Base-by-base conservation (phyloP, 2,797 vertebrate species). In the Sebastes miniatus region DNA sequence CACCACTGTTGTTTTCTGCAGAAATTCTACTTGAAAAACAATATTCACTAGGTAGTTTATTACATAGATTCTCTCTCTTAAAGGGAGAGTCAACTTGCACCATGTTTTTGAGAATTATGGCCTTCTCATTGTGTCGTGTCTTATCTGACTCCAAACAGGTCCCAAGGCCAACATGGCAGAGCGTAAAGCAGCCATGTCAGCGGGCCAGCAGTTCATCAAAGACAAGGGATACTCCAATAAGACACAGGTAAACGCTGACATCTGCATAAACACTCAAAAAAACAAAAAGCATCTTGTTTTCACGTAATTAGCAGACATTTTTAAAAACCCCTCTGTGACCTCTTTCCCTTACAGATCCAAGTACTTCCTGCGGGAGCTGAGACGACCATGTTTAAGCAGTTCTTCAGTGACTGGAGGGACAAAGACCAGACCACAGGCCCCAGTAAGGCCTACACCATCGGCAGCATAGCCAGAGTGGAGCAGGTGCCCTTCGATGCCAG, bases 311-410 rank as follows among this genome's bases (percentile, higher is more conserved):
- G 0, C n/a, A 1, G 10, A 20, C 9, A 34, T 14, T 16, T 18
- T 24, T 22, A 2, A 66, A 77, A 52, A 27, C 12, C n/a, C 14
- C 13, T 61, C 10, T 12, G 3, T 59, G 25, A 11, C 36, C 54
- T 20, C 1, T 69, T 52, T 67, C 16, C 64, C 18, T 31, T 79
- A 29, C 90, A 96, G 96, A 94, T 96, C 86, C 95, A 96, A 65
- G 93, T 96, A 1, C 72, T 97, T 61, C 95, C 96, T 13, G 95
- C 92, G 7, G 94, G 95, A 79, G 93, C 87, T 0, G 96, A 97
- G 91, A 96, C 95, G 0, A 90, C 92, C 6, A 73, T 96, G 54
- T 97, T 97, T 34, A 96, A 96, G 89, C 96, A 96, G 87, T 97
- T 96, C 90, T 97, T 97, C 87, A 31, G 81, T 0, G 91, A 96